These are phyloP conservation scores for Tiliacea aurago DNA, from an alignment of 2,888 invertebrate species.

Conservation along the genomic window DNA sequence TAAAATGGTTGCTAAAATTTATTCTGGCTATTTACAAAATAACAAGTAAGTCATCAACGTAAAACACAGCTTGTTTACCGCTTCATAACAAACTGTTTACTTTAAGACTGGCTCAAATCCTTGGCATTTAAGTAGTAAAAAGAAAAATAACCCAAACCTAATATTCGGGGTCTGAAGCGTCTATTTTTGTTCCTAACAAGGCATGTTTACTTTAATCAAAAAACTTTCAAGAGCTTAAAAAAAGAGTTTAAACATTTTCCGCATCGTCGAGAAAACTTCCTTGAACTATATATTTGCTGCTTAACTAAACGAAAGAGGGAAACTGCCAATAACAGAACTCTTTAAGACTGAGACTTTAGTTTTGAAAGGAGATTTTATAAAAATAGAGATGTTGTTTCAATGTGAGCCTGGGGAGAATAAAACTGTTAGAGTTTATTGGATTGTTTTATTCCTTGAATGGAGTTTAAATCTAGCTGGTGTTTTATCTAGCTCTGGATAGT, in stretches of 20 bases:
- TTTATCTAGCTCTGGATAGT: background rate
- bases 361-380: conserved; percentile 67
- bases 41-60: conserved; percentile 15
- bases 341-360: conserved; percentile 63
- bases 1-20: background rate
- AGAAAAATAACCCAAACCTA: conserved; percentile 35
- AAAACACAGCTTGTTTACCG: conserved; percentile 28
- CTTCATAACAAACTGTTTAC: conserved; percentile 36
- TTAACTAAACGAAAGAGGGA: conserved; percentile 59
- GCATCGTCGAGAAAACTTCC: conserved; percentile 57
- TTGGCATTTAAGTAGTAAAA: conserved; percentile 29
- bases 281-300: conserved; percentile 60
- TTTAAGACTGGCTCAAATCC: conserved; percentile 1
- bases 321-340: conserved; percentile 74
- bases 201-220: conserved; percentile 61
- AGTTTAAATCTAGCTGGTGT: background rate
- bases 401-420: conserved; percentile 37
- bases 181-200: conserved; percentile 53
- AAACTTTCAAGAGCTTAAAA: conserved; percentile 55
- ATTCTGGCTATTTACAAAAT: background rate
- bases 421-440: conserved; percentile 17
- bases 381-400: conserved; percentile 53
- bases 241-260: conserved; percentile 60
- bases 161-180: conserved; percentile 16
- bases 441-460: conserved; percentile 28